Evolutionary conservation across 2,113 vertebrate species (phyloP).

Genomic region (Paedocypris sp.): DNA sequence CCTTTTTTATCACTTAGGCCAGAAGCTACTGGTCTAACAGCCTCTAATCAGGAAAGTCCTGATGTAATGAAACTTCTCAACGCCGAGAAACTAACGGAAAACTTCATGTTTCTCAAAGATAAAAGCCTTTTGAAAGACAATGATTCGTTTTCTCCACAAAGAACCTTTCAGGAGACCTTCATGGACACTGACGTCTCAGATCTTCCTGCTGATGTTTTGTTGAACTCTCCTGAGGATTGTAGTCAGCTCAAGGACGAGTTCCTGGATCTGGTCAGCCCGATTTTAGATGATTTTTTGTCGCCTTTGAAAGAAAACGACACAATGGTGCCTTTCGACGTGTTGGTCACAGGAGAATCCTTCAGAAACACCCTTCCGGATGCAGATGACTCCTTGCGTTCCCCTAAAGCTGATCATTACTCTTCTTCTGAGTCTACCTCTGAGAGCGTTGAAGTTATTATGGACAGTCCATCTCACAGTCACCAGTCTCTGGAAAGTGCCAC

Average conservation of each 20-base stretch:
- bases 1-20: slow-evolving; percentile 55
- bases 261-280: slow-evolving; percentile 43
- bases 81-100: slow-evolving; percentile 70
- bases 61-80: slow-evolving; percentile 49
- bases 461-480: slow-evolving; percentile 40
- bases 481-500: slow-evolving; percentile 41
- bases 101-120: slow-evolving; percentile 82
- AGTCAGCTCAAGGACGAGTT: slow-evolving; percentile 41
- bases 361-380: slow-evolving; percentile 33
- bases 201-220: slow-evolving; percentile 45
- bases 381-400: slow-evolving; percentile 46
- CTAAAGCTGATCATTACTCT: slow-evolving; percentile 41
- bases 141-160: slow-evolving; percentile 43
- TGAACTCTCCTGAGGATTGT: slow-evolving; percentile 43
- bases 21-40: slow-evolving; percentile 42
- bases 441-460: slow-evolving; percentile 36
- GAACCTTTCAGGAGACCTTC: slow-evolving; percentile 51
- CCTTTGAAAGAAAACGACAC: slow-evolving; percentile 47
- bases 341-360: slow-evolving; percentile 41
- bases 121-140: slow-evolving; percentile 69
- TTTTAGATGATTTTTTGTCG: slow-evolving; percentile 30
- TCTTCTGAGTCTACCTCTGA: slow-evolving; percentile 52
- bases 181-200: slow-evolving; percentile 51
- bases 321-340: slow-evolving; percentile 57
- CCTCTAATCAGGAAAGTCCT: slow-evolving; percentile 38